These are phyloP conservation scores for Saturnia pavonia DNA, from an alignment of 2,888 invertebrate species.

Conservation along the genomic window DNA sequence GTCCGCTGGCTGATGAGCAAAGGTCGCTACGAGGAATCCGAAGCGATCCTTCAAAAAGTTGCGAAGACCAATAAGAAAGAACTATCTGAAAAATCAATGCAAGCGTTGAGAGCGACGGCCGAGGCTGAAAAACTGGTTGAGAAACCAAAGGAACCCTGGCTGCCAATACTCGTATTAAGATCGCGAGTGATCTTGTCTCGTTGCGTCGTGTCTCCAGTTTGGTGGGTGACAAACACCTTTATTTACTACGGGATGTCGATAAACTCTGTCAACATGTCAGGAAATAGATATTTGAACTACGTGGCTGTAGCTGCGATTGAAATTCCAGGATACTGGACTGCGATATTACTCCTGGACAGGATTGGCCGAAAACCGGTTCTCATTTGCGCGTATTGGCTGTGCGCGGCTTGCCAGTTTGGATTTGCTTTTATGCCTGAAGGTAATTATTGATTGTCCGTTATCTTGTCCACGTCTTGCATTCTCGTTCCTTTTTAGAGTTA, in stretches of 20 bases:
- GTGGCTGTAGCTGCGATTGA: slow-evolving; percentile 83
- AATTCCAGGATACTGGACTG: slow-evolving; percentile 84
- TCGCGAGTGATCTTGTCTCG: slow-evolving; percentile 52
- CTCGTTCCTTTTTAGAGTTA: no score
- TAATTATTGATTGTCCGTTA: background rate
- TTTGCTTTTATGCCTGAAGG: slow-evolving; percentile 77
- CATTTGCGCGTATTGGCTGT: slow-evolving; percentile 79
- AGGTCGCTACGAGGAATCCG: slow-evolving; percentile 84
- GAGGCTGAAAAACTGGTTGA: slow-evolving; percentile 47
- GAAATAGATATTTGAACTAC: slow-evolving; percentile 84
- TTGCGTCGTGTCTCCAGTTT: slow-evolving; percentile 69
- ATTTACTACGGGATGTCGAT: slow-evolving; percentile 85
- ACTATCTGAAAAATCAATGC: slow-evolving; percentile 58
- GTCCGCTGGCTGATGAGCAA: slow-evolving; percentile 89
- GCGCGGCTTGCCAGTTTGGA: slow-evolving; percentile 80
- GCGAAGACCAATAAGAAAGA: slow-evolving; percentile 81
- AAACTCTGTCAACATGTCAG: slow-evolving; percentile 83
- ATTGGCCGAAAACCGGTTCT: slow-evolving; percentile 83
- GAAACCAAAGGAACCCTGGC: slow-evolving; percentile 51
- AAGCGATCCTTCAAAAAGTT: slow-evolving; percentile 81
- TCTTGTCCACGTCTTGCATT: no score
- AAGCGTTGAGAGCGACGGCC: slow-evolving; percentile 46
- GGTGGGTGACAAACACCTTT: slow-evolving; percentile 84
- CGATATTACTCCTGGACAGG: slow-evolving; percentile 80
- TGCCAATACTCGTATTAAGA: slow-evolving; percentile 56